Evolutionary conservation across 2,797 vertebrate genomes (phyloP), one percentile per base, ranked within the genome.

Genomic region (Sciaenops ocellatus): DNA sequence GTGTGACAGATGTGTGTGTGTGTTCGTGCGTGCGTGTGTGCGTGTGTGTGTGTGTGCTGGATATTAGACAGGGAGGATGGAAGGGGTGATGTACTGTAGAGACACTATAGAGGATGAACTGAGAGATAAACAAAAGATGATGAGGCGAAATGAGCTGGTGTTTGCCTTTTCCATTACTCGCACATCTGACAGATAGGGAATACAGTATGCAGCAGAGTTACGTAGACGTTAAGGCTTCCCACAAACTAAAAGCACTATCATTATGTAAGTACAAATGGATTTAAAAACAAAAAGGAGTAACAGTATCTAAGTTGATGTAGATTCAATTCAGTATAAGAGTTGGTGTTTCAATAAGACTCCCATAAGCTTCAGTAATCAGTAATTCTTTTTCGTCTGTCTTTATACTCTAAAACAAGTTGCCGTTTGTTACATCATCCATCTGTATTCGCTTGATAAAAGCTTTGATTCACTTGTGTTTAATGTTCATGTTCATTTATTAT

Each of bases 401-500:
- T 61, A 1, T 22, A 48, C 41, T 44, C 59, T 55, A n/a, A 74
- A 84, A 73, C 60, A 69, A 66, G 62, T 93, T 93, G 42, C 89
- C 76, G 41, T 73, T 15, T 69, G 68, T 91, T 92, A 72, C 92
- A 89, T 92, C 89, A 92, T 80, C 76, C 44, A 59, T 73, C 72
- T 62, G 73, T 57, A 77, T 56, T 72, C 54, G 10, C 52, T 38
- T 38, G 68, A 76, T 75, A 62, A 57, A 82, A 85, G 59, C 80
- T 73, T 69, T 79, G 68, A 76, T 72, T 69, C 69, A 54, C 69
- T 86, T 18, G 28, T 59, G 48, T 83, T 82, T 63, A 55, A 54
- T 75, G 68, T 72, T 80, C 56, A 41, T 73, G 47, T 80, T 85
- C 42, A 68, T 80, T 76, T 61, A 73, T 78, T 44, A 15, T 47